Conservation (phyloP, 2,888 invertebrate genomes). For the Drosophila differens region DNA sequence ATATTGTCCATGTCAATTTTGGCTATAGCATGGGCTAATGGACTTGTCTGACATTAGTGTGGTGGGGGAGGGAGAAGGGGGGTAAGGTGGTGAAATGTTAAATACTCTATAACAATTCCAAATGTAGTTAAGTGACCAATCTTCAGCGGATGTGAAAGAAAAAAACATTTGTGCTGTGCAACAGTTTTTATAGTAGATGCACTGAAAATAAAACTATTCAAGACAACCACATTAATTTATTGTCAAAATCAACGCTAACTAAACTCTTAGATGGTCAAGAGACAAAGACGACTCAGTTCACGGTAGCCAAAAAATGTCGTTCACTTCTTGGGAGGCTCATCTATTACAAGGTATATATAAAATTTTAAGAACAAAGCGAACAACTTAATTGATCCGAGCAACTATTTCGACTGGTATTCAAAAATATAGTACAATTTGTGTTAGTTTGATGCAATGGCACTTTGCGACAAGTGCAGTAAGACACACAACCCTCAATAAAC, state of each 20-base stretch:
- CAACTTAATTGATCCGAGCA: not conserved
- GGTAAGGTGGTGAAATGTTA: not conserved
- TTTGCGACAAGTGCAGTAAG: conserved; percentile 21
- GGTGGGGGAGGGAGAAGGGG: no score
- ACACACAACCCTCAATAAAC: not conserved
- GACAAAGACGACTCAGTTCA: not conserved
- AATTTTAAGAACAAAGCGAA: not conserved
- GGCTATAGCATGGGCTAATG: conserved; percentile 38
- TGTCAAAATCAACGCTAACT: not conserved
- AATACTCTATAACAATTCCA: conserved; percentile 1
- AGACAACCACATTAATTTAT: not conserved
- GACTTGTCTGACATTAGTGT: conserved; percentile 21
- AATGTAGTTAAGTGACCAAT: not conserved
- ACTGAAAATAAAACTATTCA: not conserved
- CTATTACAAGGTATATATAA: not conserved
- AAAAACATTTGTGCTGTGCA: not conserved
- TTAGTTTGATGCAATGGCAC: not conserved
- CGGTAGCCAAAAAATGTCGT: not conserved
- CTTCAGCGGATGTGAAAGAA: not conserved
- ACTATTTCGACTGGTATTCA: not conserved
- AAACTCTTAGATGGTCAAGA: not conserved
- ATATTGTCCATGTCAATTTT: conserved; percentile 43
- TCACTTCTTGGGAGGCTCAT: not conserved
- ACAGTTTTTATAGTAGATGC: not conserved
- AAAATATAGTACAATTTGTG: not conserved